A percentile compares a stretch with the other conserved stretches of the same genome.
phyloP scores from a whole-genome alignment of 2,888 invertebrate genomes.

The Barypeithes pellucidus region DNA sequence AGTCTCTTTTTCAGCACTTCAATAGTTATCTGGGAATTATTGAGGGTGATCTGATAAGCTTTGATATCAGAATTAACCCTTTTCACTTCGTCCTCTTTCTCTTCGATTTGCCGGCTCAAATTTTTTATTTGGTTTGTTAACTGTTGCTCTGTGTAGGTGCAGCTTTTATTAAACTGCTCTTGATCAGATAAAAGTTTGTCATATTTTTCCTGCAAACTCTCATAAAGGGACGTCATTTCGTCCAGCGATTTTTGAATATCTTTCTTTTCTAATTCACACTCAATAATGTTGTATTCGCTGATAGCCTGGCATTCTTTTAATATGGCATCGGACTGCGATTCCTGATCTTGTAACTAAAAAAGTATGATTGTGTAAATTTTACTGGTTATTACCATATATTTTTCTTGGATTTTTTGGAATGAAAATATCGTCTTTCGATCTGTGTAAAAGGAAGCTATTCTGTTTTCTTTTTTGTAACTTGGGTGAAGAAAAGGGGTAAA shows the following conservation, averaged over 20 bases:
- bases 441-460: too few relatives aligned
- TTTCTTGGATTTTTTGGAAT: too few relatives aligned
- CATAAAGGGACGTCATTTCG: conserved; percentile 56
- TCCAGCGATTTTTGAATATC: conserved; percentile 66
- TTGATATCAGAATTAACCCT: conserved; percentile 72
- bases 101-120: conserved; percentile 45
- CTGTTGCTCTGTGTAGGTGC: conserved; percentile 48
- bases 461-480: too few relatives aligned
- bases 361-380: too few relatives aligned
- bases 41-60: conserved; percentile 76
- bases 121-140: conserved; percentile 54
- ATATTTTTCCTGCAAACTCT: conserved; percentile 52
- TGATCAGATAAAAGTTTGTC: conserved; percentile 43
- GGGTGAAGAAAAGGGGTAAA: too few relatives aligned
- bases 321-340: conserved; percentile 70
- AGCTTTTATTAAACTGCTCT: conserved; percentile 10
- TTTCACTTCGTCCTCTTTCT: conserved; percentile 70
- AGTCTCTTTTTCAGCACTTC: conserved; percentile 75
- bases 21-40: conserved; percentile 75
- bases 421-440: too few relatives aligned
- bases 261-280: conserved; percentile 73
- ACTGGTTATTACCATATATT: too few relatives aligned
- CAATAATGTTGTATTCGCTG: conserved; percentile 73
- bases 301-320: conserved; percentile 74
- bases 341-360: conserved; percentile 64